These are phyloP conservation scores for Peromyscus melanophrys DNA, from an alignment of 2,797 vertebrate genomes.

Conservation along the genomic window DNA sequence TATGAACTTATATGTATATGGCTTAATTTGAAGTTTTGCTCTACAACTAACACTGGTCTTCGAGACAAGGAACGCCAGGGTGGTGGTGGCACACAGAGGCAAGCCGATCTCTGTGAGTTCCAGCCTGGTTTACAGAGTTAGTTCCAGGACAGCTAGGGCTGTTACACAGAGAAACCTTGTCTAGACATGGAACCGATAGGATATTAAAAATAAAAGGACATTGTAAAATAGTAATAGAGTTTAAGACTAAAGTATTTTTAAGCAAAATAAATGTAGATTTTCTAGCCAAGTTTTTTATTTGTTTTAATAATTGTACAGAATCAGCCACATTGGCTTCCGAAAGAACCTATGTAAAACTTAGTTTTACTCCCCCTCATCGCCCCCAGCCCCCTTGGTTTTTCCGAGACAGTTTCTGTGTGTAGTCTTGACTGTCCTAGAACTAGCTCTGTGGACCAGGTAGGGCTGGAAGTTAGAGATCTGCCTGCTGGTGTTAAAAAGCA, in stretches of 20 bases:
- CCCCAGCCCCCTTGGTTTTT: background rate
- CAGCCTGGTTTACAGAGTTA: too few species aligned
- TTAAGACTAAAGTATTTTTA: background rate
- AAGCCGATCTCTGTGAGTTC: too few species aligned
- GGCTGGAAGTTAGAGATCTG: background rate
- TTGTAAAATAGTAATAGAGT: background rate
- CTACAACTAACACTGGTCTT: background rate
- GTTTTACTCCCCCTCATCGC: background rate
- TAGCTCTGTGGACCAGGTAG: background rate
- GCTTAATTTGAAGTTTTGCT: too few species aligned
- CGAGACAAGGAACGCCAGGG: too few species aligned
- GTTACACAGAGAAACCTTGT: too few species aligned
- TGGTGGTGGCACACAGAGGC: background rate
- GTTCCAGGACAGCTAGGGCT: too few species aligned
- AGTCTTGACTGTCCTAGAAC: background rate
- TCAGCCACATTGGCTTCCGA: background rate
- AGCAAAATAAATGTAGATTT: background rate
- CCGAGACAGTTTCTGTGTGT: background rate
- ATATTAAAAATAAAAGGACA: background rate
- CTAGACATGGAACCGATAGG: too few species aligned
- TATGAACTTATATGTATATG: too few species aligned
- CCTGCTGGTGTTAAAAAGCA: background rate
- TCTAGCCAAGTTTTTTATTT: background rate
- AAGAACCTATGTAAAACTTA: background rate
- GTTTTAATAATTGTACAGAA: background rate